Conservation (phyloP, 2,888 invertebrate species). For the Clivina fossor region DNA sequence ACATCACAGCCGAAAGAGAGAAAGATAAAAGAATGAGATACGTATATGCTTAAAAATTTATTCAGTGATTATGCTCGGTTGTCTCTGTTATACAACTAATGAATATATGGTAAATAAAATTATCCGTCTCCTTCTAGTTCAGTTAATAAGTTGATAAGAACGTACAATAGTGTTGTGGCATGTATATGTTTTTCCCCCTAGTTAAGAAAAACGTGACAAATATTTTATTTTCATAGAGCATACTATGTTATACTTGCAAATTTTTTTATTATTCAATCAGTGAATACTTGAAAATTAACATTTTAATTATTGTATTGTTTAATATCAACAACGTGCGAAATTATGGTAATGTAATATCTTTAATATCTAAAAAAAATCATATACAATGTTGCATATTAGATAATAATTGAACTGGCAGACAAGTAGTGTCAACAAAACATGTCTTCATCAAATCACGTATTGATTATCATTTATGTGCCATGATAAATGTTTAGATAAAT, state of each 20-base stretch:
- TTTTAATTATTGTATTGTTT: too few relatives aligned
- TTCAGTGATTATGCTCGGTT: neutral
- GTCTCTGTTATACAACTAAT: constrained; percentile 6
- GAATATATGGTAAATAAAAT: neutral
- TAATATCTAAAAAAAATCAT: constrained; percentile 1
- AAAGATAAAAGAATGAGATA: constrained; percentile 17
- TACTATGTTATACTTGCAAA: too few relatives aligned
- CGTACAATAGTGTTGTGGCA: neutral
- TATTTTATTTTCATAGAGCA: too few relatives aligned
- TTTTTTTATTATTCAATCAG: too few relatives aligned
- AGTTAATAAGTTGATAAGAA: constrained; percentile 10
- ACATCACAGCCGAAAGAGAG: constrained; percentile 14
- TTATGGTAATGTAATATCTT: neutral
- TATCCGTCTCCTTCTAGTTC: constrained; percentile 4
- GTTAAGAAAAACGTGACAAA: too few relatives aligned
- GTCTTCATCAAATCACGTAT: neutral
- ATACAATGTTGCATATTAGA: neutral
- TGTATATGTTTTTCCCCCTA: constrained; percentile 13
- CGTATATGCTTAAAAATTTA: constrained; percentile 10
- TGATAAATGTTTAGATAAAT: neutral
- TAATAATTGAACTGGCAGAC: neutral
- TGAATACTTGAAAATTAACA: too few relatives aligned
- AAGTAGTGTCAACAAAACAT: neutral
- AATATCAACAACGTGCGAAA: too few relatives aligned
- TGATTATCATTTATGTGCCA: neutral